Evolutionary conservation across 2,888 invertebrate species (phyloP), one percentile per base, ranked within the genome.

Genomic region (Agrilus cyanescens): DNA sequence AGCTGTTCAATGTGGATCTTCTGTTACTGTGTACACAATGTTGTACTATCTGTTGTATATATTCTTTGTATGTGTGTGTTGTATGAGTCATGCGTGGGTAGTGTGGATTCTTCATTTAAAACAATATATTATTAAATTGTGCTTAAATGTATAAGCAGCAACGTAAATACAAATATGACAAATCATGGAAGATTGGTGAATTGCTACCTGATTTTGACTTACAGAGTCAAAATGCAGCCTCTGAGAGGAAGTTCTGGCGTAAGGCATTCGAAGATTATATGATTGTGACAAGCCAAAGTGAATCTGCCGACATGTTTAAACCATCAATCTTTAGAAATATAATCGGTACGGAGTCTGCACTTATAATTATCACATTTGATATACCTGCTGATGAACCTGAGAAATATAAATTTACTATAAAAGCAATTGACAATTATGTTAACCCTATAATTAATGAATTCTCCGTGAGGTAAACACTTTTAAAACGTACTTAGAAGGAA

Each of bases 171-270:
- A 45, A 34, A 37, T 41, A 41, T 40, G 39, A 37, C 37, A 35
- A 43, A 46, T 37, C 39, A 40, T n/a, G n/a, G n/a, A n/a, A n/a
- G n/a, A n/a, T n/a, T 20, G 37, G 15, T 5, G 38, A 42, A 32
- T 36, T 38, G 16, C 35, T 42, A 40, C 40, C 51, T 14, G 50
- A 53, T 42, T 52, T 53, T 36, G 43, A 54, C 30, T 33, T 55
- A 13, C 53, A 54, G 45, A 35, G 48, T 16, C 39, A 32, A 39
- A 53, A 53, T 40, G 55, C 51, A 15, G 47, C 49, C 8, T 40
- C 18, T 1, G 51, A 55, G 42, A 53, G 55, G 49, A 50, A 48
- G 42, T 52, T 52, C 41, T 53, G 52, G 52, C 46, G 44, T 36
- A 50, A 40, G 1, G 10, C 46, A 3, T 53, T 55, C 18, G 41